A percentile compares a stretch with the other conserved stretches of the same genome.
phyloP scores from a whole-genome alignment of 1,140 invertebrate genomes.

The Meloidogyne exigua region DNA sequence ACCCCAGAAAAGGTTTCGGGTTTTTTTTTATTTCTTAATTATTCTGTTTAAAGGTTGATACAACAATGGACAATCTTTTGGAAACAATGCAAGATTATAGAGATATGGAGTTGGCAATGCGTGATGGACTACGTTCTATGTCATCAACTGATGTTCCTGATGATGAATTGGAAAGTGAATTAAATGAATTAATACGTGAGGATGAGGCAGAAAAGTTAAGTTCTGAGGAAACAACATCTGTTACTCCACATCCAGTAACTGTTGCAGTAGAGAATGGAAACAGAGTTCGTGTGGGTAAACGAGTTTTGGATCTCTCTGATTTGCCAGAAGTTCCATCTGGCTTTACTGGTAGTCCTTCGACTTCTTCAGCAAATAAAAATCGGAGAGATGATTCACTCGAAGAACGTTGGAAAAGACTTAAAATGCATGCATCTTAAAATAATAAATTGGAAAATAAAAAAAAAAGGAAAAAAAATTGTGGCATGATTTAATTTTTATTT shows the following conservation, averaged over 20 bases:
- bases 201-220: background rate
- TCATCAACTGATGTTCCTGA: slow-evolving; percentile 14
- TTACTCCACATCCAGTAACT: slow-evolving; percentile 5
- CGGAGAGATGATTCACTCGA: slow-evolving; percentile 25
- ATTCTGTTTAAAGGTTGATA: slow-evolving; percentile 45
- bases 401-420: slow-evolving; percentile 34
- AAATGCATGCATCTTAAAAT: slow-evolving; percentile 25
- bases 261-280: slow-evolving; percentile 26
- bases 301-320: slow-evolving; percentile 40
- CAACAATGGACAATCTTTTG: slow-evolving; percentile 53
- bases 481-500: background rate
- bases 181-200: slow-evolving; percentile 44
- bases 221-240: background rate
- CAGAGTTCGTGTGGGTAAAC: slow-evolving; percentile 37
- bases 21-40: background rate
- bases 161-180: slow-evolving; percentile 44
- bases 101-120: slow-evolving; percentile 54
- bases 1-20: slow-evolving; percentile 55
- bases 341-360: slow-evolving; percentile 10
- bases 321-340: slow-evolving; percentile 43
- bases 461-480: background rate
- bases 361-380: background rate
- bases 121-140: slow-evolving; percentile 38
- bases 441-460: background rate
- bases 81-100: slow-evolving; percentile 55